Conservation (phyloP, 2,888 invertebrate species). For the Scaptomyza polygonia region DNA sequence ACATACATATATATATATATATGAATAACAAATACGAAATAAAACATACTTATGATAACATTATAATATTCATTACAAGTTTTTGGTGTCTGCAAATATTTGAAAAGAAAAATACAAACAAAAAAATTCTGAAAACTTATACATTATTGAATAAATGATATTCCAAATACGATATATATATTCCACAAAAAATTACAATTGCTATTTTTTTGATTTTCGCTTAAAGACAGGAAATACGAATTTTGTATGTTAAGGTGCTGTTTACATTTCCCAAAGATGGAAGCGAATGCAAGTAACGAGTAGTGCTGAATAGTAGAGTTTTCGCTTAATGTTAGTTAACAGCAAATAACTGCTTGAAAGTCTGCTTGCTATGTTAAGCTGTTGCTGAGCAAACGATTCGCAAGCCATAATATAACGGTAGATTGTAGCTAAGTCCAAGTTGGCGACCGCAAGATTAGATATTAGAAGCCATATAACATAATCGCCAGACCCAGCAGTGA, state of each 20-base stretch:
- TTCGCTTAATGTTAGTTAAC: not conserved
- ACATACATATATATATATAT: constrained; percentile 1
- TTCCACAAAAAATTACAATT: constrained; percentile 5
- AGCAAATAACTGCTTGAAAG: not conserved
- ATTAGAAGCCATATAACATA: constrained; percentile 7
- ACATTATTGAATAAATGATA: constrained; percentile 62
- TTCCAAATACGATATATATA: constrained; percentile 38
- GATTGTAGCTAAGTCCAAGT: constrained; percentile 6
- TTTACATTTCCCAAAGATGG: no score
- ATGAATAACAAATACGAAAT: not conserved
- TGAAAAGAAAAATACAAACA: constrained; percentile 23
- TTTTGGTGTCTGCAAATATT: constrained; percentile 55
- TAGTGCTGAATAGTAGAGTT: no score
- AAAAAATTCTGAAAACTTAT: constrained; percentile 4
- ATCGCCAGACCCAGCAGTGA: not conserved
- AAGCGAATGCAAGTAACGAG: no score
- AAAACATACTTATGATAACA: constrained; percentile 28
- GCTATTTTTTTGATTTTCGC: constrained; percentile 5
- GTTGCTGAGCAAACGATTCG: not conserved
- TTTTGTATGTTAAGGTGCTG: no score
- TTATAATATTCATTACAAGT: constrained; percentile 41
- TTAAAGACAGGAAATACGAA: no score
- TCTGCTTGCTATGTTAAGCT: not conserved
- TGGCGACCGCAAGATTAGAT: constrained; percentile 40
- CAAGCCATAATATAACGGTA: not conserved